Evolutionary conservation across 1,140 invertebrate genomes (phyloP).

Genomic region (Drosophila triauraria): DNA sequence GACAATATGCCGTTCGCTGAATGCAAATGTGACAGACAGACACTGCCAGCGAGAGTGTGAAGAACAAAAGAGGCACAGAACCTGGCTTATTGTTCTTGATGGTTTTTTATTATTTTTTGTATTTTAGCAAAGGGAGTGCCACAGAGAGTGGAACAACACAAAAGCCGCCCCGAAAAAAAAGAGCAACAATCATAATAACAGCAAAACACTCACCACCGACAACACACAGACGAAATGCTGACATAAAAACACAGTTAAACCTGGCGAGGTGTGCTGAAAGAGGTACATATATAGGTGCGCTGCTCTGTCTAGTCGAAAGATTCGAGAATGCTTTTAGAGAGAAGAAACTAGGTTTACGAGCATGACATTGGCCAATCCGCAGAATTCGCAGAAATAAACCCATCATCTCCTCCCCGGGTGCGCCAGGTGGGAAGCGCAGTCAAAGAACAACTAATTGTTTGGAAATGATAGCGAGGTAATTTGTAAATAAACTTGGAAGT

Average conservation of each 20-base stretch:
- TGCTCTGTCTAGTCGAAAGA: conserved; percentile 33
- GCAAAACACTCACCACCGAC: conserved; percentile 40
- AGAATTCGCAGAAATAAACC: conserved; percentile 59
- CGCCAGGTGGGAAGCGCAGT: conserved; percentile 17
- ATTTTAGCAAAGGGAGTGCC: conserved; percentile 34
- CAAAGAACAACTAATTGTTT: conserved; percentile 21
- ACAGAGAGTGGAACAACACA: conserved; percentile 41
- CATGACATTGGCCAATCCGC: conserved; percentile 46
- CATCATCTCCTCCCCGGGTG: conserved; percentile 5
- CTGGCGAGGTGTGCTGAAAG: conserved; percentile 12
- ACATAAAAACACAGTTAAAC: conserved; percentile 77
- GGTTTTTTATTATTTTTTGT: conserved; percentile 21
- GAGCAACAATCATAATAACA: conserved; percentile 38
- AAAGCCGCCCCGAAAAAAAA: conserved; percentile 36
- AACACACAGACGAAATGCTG: conserved; percentile 56
- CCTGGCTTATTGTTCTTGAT: conserved; percentile 38
- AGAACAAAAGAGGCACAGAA: conserved; percentile 55
- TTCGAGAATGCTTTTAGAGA: conserved; percentile 54
- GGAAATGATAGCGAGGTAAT: background rate
- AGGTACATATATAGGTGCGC: conserved; percentile 12
- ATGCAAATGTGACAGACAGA: conserved; percentile 68
- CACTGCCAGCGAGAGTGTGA: conserved; percentile 38
- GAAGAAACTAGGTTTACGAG: conserved; percentile 74
- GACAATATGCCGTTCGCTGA: conserved; percentile 68
- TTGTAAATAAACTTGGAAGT: background rate